These are phyloP conservation scores for Dreissena rostriformis DNA, from an alignment of 1,140 invertebrate genomes.

Conservation along the genomic window DNA sequence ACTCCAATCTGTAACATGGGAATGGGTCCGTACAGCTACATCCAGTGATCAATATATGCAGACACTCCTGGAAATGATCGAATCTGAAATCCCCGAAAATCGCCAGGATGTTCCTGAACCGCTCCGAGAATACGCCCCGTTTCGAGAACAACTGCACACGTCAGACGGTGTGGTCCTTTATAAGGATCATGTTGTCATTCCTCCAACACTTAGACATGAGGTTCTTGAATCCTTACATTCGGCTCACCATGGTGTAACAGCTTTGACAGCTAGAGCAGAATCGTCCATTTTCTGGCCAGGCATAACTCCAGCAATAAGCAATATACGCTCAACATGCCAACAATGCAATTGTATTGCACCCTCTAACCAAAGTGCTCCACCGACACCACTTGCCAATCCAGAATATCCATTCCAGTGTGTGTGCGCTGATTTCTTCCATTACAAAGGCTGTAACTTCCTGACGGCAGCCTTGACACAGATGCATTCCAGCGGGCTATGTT, in stretches of 20 bases:
- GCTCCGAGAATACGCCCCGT: slow-evolving; percentile 57
- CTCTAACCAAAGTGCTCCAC: slow-evolving; percentile 53
- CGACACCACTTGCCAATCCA: slow-evolving; percentile 40
- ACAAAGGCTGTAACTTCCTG: slow-evolving; percentile 54
- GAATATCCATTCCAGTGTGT: slow-evolving; percentile 67
- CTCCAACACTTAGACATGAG: slow-evolving; percentile 21
- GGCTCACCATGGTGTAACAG: slow-evolving; percentile 57
- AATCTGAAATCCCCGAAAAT: slow-evolving; percentile 54
- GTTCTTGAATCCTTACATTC: slow-evolving; percentile 48
- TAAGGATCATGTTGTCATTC: slow-evolving; percentile 54
- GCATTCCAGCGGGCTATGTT: slow-evolving; percentile 56
- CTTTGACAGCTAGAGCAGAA: slow-evolving; percentile 59
- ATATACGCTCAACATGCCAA: neutral
- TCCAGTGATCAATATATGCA: slow-evolving; percentile 50
- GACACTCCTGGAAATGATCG: slow-evolving; percentile 46
- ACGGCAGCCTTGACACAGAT: slow-evolving; percentile 56
- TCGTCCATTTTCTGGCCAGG: slow-evolving; percentile 59
- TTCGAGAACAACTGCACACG: slow-evolving; percentile 51
- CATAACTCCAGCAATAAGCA: slow-evolving; percentile 54
- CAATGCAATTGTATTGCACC: slow-evolving; percentile 56
- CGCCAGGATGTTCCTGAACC: slow-evolving; percentile 26
- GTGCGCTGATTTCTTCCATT: slow-evolving; percentile 59
- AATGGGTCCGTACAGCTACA: slow-evolving; percentile 41
- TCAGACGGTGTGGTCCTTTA: slow-evolving; percentile 53
- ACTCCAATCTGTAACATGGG: slow-evolving; percentile 30